Percentiles rank a stretch among this genome's conserved stretches.
Conservation (phyloP, 2,113 vertebrate genomes). For the Actenoides lindsayi region DNA sequence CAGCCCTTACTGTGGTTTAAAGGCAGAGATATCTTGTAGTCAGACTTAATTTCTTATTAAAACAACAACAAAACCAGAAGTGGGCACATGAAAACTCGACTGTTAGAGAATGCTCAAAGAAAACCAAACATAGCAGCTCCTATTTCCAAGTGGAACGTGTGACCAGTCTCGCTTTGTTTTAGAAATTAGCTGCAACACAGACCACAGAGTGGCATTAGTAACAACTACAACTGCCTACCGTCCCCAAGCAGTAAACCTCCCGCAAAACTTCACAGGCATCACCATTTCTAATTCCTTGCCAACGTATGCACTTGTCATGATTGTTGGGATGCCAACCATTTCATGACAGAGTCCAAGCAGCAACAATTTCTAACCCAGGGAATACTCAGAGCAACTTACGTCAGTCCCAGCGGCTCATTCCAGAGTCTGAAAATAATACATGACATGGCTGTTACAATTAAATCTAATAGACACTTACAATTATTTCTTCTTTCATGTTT, state of each 20-base stretch:
- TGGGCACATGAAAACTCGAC: neutral
- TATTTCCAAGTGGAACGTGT: neutral
- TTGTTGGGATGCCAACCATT: constrained; percentile 25
- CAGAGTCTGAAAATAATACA: neutral
- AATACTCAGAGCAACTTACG: neutral
- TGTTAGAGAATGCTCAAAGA: neutral
- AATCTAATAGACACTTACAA: neutral
- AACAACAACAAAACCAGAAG: neutral
- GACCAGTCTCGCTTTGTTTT: neutral
- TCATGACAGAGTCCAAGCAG: neutral
- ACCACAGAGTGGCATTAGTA: neutral
- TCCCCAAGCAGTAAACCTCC: neutral
- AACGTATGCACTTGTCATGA: neutral
- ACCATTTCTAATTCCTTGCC: constrained; percentile 26
- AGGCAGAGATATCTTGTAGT: neutral
- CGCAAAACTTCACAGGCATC: constrained; percentile 5
- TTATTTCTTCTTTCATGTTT: neutral
- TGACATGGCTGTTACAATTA: neutral
- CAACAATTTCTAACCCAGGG: neutral
- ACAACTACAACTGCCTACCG: neutral
- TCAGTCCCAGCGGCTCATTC: neutral
- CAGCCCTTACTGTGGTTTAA: neutral
- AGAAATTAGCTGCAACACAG: neutral
- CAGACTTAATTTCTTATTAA: constrained; percentile 24
- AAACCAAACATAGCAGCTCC: neutral